These are phyloP conservation scores for Drosophila bocki DNA, from an alignment of 1,140 invertebrate species.

Conservation along the genomic window DNA sequence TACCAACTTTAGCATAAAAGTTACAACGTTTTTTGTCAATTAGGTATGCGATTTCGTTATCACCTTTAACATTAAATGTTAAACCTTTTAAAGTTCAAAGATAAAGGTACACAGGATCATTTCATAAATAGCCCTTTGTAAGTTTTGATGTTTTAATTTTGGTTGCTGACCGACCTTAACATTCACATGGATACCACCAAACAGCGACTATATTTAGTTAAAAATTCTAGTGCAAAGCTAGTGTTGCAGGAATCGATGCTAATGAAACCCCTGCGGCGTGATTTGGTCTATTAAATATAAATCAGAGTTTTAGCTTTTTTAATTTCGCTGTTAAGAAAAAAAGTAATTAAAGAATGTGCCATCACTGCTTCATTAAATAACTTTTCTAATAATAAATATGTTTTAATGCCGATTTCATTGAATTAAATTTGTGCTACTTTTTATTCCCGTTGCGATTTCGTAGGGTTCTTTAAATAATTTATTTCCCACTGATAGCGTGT, in stretches of 20 bases:
- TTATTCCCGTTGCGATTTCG: background rate
- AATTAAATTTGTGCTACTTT: background rate
- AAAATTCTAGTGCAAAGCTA: background rate
- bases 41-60: background rate
- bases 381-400: background rate
- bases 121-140: background rate
- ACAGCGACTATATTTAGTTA: background rate
- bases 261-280: too few relatives aligned
- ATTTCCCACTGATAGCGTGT: slow-evolving; percentile 2
- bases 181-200: background rate
- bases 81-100: background rate
- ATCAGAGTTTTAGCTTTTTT: background rate
- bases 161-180: background rate
- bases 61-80: background rate
- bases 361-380: background rate
- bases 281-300: background rate
- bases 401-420: slow-evolving; percentile 4
- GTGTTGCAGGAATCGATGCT: too few relatives aligned
- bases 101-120: background rate
- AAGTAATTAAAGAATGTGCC: background rate
- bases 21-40: background rate
- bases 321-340: background rate
- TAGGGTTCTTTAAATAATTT: background rate
- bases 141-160: background rate
- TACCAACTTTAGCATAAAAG: slow-evolving; percentile 4